Evolutionary conservation across 2,113 vertebrate species (phyloP), one percentile per base, ranked within the genome.

Genomic region (Nipponia nippon): DNA sequence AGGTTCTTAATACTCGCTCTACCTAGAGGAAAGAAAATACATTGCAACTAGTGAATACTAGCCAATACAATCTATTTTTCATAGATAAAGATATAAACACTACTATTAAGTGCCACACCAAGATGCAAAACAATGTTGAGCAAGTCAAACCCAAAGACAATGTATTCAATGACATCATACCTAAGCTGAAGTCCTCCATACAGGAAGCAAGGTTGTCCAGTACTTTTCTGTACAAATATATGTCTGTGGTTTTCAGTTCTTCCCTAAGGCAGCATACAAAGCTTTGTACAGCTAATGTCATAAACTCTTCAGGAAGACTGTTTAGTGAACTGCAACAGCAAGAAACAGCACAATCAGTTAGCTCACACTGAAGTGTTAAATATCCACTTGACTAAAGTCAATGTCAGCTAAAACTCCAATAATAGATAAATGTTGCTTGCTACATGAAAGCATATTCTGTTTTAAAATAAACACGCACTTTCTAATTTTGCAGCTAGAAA

Each of bases 131-230:
- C 56, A 36, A 47, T 9, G 49, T 3, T 34, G 26, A 84, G 52
- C n/a, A 40, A 83, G 36, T 21, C 42, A 7, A 91, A 72, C 16
- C 50, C 81, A 18, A 47, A 76, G 16, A 70, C 62, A 34, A 58
- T 13, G 40, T 7, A 55, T 16, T 27, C 3, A 3, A 4, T 34
- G 16, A 10, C 40, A 77, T 52, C 89, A 80, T 97, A 99, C 99
- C 99, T n/a, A 99, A 84, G 56, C 85, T 95, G 87, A 99, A 99
- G 66, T 98, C 97, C 73, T 99, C 99, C 97, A 99, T 95, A 92
- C 99, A 99, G 34, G 98, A 98, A 93, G 98, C 91, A 95, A 99
- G 95, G 62, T 98, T 98, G 92, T 99, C 99, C 17, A 99, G 97
- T 10, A 98, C 97, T 96, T 97, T 98, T 20, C 98, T 96, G 46